Evolutionary conservation across 1,140 invertebrate species (phyloP).

Genomic region (Drosophila subpulchrella): DNA sequence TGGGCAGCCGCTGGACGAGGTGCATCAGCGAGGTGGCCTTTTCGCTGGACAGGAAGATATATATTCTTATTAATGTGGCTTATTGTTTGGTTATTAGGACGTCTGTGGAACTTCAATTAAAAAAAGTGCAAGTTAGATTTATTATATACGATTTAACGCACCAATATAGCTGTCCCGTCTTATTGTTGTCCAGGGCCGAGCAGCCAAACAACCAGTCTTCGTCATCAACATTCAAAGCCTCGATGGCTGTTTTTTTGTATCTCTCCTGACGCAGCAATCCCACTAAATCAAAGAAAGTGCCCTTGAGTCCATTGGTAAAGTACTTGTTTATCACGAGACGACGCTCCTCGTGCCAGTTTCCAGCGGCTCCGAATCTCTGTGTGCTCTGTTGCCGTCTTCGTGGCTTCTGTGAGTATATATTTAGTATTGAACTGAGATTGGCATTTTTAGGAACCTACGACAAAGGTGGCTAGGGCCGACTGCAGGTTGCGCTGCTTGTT

Average conservation of each 20-base stretch:
- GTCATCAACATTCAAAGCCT: constrained; percentile 86
- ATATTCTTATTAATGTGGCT: neutral
- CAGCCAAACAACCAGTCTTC: constrained; percentile 91
- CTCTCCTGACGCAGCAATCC: constrained; percentile 48
- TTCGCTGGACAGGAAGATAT: constrained; percentile 78
- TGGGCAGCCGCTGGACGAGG: constrained; percentile 86
- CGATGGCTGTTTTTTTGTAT: constrained; percentile 60
- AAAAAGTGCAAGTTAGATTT: no score
- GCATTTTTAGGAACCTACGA: constrained; percentile 69
- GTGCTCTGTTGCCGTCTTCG: constrained; percentile 39
- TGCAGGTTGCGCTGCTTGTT: constrained; percentile 72
- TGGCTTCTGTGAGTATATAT: constrained; percentile 34
- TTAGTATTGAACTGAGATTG: neutral
- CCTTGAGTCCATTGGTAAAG: constrained; percentile 53
- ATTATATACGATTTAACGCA: constrained; percentile 53
- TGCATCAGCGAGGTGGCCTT: constrained; percentile 88
- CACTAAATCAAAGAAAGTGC: constrained; percentile 55
- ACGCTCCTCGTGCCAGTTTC: constrained; percentile 65
- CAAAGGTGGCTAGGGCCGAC: constrained; percentile 84
- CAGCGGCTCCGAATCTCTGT: constrained; percentile 12
- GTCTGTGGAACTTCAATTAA: no score
- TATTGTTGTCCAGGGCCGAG: constrained; percentile 85
- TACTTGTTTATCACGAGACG: constrained; percentile 62
- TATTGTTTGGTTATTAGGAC: no score
- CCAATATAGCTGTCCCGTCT: constrained; percentile 87